Conservation (phyloP, 2,797 vertebrate species). For the Myotis vivesi region DNA sequence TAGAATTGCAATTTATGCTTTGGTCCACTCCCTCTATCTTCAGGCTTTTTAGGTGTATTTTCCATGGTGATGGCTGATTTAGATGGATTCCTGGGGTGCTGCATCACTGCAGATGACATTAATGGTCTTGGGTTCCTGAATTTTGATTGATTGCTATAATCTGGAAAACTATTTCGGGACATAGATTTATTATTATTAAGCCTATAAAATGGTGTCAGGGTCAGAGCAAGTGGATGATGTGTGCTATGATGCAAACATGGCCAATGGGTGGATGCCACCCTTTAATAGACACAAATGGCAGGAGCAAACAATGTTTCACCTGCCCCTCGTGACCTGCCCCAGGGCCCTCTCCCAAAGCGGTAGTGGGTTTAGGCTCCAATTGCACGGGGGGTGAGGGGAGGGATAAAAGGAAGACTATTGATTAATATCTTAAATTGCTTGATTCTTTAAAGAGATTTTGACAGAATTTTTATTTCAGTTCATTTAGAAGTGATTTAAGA, state of each 20-base stretch:
- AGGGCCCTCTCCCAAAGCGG: not conserved
- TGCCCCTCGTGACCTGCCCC: conserved; percentile 47
- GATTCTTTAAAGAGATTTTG: conserved; percentile 38
- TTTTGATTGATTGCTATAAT: conserved; percentile 89
- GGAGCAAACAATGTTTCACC: conserved; percentile 72
- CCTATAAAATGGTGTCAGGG: conserved; percentile 86
- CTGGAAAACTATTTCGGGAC: conserved; percentile 87
- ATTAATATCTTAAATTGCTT: conserved; percentile 52
- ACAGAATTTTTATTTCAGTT: conserved; percentile 35
- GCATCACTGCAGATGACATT: conserved; percentile 86
- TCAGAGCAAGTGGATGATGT: conserved; percentile 84
- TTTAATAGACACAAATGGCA: conserved; percentile 81
- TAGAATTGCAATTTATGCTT: conserved; percentile 79
- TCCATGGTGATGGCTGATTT: conserved; percentile 84
- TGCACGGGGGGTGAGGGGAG: no score
- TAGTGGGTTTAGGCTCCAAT: not conserved
- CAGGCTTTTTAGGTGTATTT: conserved; percentile 80
- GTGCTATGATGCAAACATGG: conserved; percentile 83
- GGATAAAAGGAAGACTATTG: not conserved
- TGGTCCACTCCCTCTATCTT: conserved; percentile 72
- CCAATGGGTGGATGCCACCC: conserved; percentile 78
- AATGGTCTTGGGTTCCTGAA: conserved; percentile 86
- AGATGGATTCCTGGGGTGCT: conserved; percentile 84
- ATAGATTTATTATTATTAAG: conserved; percentile 89
- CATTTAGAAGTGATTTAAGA: conserved; percentile 21